These are phyloP conservation scores for Eira barbara DNA, from an alignment of 2,113 vertebrate genomes.

Conservation along the genomic window DNA sequence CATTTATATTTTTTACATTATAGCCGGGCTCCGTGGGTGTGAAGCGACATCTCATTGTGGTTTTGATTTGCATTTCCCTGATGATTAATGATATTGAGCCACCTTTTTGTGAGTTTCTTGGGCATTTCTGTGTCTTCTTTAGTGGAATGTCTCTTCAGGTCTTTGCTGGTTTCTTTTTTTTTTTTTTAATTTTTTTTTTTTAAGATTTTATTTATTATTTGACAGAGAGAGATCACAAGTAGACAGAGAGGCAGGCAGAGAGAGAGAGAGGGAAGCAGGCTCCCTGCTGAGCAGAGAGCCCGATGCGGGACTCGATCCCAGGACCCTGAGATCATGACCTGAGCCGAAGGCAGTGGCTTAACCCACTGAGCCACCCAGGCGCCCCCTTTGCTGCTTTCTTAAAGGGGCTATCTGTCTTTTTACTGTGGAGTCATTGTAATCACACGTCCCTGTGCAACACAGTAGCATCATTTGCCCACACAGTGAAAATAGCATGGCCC, in stretches of 20 bases:
- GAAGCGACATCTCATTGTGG: background rate
- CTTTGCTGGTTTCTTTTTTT: background rate
- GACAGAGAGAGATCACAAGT: too few relatives aligned
- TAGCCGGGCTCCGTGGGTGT: background rate
- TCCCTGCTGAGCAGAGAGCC: too few relatives aligned
- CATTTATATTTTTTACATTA: background rate
- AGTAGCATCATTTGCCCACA: background rate
- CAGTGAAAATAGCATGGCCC: background rate
- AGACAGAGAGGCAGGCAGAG: too few relatives aligned
- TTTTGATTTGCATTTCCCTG: background rate
- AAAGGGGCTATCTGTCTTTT: background rate
- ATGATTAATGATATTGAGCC: background rate
- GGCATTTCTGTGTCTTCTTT: background rate
- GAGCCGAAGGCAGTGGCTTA: too few relatives aligned
- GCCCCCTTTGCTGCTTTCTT: background rate
- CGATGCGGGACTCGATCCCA: too few relatives aligned
- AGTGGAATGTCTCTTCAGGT: background rate
- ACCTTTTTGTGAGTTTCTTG: background rate
- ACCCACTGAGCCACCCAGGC: too few relatives aligned
- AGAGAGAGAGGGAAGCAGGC: too few relatives aligned
- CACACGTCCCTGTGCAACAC: background rate
- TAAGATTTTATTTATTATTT: too few relatives aligned
- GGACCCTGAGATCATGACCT: too few relatives aligned
- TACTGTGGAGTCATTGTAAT: background rate
- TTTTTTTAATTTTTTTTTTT: too few relatives aligned